Evolutionary conservation across 2,888 invertebrate genomes (phyloP).

Genomic region (Dasypogon diadema): DNA sequence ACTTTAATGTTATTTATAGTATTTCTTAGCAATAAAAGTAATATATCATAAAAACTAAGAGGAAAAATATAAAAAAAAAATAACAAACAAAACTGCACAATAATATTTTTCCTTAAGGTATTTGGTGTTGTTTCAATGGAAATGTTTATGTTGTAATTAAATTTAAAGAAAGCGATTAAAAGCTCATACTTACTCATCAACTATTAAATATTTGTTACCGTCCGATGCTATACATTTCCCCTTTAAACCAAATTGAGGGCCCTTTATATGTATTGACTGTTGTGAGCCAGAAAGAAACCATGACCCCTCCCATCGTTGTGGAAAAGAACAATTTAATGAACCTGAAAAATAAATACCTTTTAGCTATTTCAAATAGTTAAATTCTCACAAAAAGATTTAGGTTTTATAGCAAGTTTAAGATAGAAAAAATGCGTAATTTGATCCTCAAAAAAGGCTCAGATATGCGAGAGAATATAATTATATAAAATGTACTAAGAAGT

Average conservation of each 20-base stretch:
- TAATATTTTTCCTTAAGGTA: background rate
- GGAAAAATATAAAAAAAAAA: constrained; percentile 59
- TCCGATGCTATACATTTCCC: constrained; percentile 86
- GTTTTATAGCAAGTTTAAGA: background rate
- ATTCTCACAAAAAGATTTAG: background rate
- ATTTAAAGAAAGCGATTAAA: constrained; percentile 19
- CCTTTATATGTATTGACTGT: constrained; percentile 86
- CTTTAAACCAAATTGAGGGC: constrained; percentile 85
- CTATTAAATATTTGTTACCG: constrained; percentile 89
- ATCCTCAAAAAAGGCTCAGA: too few species aligned
- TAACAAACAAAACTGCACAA: background rate
- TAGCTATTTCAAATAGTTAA: background rate
- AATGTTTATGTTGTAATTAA: background rate
- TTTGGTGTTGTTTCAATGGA: constrained; percentile 26
- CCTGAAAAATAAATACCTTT: constrained; percentile 21
- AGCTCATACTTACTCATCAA: constrained; percentile 83
- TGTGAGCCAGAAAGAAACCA: constrained; percentile 93
- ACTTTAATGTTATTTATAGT: constrained; percentile 40
- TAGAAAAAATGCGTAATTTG: too few species aligned
- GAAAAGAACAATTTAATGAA: constrained; percentile 79
- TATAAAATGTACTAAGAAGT: too few species aligned
- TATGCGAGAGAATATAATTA: too few species aligned
- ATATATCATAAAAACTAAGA: constrained; percentile 53
- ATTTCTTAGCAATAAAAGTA: constrained; percentile 53
- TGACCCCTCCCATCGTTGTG: constrained; percentile 86